Evolutionary conservation across 2,113 vertebrate genomes (phyloP).

Genomic region (Tympanuchus pallidicinctus): DNA sequence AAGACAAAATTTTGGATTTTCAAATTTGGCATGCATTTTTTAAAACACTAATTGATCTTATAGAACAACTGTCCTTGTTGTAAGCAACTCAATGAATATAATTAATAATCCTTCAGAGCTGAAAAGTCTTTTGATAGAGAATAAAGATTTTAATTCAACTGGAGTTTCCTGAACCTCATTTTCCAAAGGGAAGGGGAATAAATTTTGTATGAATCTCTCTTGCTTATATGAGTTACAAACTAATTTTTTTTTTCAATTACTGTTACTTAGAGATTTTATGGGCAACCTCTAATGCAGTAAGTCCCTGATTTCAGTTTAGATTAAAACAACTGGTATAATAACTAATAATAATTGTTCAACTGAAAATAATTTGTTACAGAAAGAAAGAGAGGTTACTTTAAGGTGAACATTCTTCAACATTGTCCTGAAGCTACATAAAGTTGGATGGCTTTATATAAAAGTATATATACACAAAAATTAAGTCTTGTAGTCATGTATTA

Average conservation of each 20-base stretch:
- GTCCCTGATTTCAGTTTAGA: not conserved
- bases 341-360: not conserved
- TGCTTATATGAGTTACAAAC: not conserved
- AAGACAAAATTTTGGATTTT: not conserved
- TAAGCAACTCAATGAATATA: not conserved
- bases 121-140: not conserved
- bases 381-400: slow-evolving; percentile 6
- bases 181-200: not conserved
- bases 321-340: not conserved
- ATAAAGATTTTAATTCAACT: not conserved
- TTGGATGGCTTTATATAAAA: not conserved
- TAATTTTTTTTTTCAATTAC: not conserved
- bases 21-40: not conserved
- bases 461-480: not conserved
- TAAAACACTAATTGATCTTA: not conserved
- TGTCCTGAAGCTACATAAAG: slow-evolving; percentile 1
- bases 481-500: not conserved
- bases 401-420: not conserved
- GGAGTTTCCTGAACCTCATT: not conserved
- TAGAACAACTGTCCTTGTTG: not conserved
- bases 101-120: not conserved
- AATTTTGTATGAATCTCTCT: not conserved
- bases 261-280: not conserved
- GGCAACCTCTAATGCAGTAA: not conserved
- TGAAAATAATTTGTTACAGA: not conserved